These are phyloP conservation scores for Onychostruthus taczanowskii DNA, from an alignment of 2,113 vertebrate species.

Conservation along the genomic window DNA sequence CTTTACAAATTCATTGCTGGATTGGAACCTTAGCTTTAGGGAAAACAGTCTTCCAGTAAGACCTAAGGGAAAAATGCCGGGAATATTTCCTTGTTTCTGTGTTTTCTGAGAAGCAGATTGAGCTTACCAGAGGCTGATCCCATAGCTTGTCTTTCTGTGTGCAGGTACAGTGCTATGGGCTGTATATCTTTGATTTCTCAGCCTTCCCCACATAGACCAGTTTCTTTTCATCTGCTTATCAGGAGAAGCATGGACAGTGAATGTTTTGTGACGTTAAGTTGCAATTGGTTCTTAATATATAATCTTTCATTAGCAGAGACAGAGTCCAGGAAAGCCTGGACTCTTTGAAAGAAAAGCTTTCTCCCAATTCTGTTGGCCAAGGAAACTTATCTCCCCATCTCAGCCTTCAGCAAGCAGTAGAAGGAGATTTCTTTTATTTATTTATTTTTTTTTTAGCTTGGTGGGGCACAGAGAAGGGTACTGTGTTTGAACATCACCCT, in stretches of 20 bases:
- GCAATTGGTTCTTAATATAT: background rate
- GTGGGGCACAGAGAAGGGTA: background rate
- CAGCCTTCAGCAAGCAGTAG: background rate
- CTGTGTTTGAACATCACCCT: background rate
- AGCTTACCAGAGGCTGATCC: background rate
- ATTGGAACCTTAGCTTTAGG: background rate
- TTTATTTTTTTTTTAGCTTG: background rate
- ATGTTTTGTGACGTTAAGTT: background rate
- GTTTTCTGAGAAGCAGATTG: background rate
- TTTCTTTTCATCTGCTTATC: background rate
- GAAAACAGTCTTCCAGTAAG: background rate
- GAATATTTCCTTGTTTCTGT: background rate
- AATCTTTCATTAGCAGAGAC: background rate
- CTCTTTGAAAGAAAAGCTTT: background rate
- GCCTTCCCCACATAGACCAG: background rate
- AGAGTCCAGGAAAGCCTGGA: background rate
- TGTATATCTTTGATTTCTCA: background rate
- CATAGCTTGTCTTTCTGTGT: background rate
- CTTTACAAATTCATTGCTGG: background rate
- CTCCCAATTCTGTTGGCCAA: background rate
- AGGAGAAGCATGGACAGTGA: background rate
- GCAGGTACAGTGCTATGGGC: background rate
- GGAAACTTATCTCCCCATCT: background rate
- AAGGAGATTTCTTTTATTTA: background rate
- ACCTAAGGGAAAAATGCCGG: background rate